Conservation (phyloP, 2,797 vertebrate species). For the Tragopan temminckii region DNA sequence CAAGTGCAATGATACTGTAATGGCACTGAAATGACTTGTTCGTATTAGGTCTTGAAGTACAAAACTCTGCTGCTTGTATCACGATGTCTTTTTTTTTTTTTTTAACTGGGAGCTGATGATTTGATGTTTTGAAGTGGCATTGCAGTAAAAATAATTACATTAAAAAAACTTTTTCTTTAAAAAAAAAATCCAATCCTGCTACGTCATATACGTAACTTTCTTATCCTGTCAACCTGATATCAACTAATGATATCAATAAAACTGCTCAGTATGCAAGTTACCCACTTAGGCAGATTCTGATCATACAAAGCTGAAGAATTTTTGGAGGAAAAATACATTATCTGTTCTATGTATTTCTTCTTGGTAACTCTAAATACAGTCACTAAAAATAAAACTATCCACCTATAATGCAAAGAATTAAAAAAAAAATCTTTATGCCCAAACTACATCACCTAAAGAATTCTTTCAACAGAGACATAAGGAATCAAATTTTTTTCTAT, state of each 20-base stretch:
- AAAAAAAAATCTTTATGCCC: not conserved
- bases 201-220: not conserved
- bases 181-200: not conserved
- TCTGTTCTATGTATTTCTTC: not conserved
- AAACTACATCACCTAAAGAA: not conserved
- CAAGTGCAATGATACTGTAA: constrained; percentile 47
- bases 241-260: not conserved
- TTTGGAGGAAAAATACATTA: not conserved
- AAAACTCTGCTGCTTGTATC: not conserved
- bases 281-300: not conserved
- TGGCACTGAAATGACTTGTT: constrained; percentile 53
- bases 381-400: not conserved
- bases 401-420: not conserved
- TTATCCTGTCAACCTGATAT: not conserved
- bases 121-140: constrained; percentile 4
- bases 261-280: not conserved
- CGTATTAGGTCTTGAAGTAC: constrained; percentile 6
- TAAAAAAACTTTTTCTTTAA: not conserved
- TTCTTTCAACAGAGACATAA: not conserved
- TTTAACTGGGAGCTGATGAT: not conserved
- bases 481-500: not conserved
- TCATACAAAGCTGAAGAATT: not conserved
- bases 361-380: not conserved
- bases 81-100: not conserved
- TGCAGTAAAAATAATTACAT: not conserved